Percentiles rank a stretch among this genome's conserved stretches.
Conservation (phyloP, 2,888 invertebrate genomes). For the Pachydiplax longipennis region DNA sequence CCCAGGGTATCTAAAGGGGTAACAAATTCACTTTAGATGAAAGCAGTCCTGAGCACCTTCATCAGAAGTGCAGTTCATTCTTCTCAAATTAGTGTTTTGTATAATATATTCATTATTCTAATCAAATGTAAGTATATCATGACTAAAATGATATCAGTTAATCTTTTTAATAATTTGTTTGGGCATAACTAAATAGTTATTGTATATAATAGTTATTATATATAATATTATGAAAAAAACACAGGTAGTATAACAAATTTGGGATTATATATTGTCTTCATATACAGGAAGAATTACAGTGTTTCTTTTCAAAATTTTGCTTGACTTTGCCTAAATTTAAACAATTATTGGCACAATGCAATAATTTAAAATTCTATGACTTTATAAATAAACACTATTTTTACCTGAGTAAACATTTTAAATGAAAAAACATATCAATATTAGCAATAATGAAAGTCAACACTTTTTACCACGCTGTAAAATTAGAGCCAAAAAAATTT, state of each 20-base stretch:
- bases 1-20: too few relatives aligned
- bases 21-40: too few relatives aligned
- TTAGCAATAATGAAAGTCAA: background rate
- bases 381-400: background rate
- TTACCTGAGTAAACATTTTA: background rate
- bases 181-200: too few relatives aligned
- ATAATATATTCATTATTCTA: too few relatives aligned
- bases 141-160: too few relatives aligned
- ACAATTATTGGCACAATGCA: background rate
- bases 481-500: background rate
- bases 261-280: constrained; percentile 8
- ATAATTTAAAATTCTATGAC: background rate
- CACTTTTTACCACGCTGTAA: background rate
- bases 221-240: background rate
- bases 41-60: too few relatives aligned
- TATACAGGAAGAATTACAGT: constrained; percentile 6
- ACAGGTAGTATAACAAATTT: background rate
- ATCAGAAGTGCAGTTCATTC: too few relatives aligned
- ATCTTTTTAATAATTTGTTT: too few relatives aligned
- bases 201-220: too few relatives aligned
- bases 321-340: background rate
- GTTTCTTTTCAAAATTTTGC: background rate
- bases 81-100: too few relatives aligned
- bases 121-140: too few relatives aligned
- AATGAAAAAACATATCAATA: background rate